phyloP scores from a whole-genome alignment of 1,140 invertebrate species.

The Drosophila setifemur region DNA sequence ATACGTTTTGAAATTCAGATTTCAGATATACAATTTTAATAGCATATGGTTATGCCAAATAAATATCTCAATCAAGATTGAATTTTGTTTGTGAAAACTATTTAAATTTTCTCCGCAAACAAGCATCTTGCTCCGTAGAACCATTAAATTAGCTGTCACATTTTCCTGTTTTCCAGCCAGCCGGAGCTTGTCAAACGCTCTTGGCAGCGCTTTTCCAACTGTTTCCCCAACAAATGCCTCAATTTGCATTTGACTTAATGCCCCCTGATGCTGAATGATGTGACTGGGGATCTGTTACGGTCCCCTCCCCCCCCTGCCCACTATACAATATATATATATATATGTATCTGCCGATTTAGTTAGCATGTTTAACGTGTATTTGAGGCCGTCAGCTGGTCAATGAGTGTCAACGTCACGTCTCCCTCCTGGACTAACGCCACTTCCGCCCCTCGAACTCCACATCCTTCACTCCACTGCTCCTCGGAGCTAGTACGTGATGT shows the following conservation, averaged over 20 bases:
- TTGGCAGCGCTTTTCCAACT: constrained; percentile 5
- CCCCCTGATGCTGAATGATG: constrained; percentile 61
- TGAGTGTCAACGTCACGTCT: constrained; percentile 75
- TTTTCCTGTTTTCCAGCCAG: neutral
- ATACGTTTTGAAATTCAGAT: no score
- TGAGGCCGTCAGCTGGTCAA: constrained; percentile 63
- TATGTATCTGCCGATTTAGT: no score
- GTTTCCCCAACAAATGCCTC: constrained; percentile 56
- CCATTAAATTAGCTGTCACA: neutral
- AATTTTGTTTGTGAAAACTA: no score
- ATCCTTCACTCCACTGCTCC: constrained; percentile 7
- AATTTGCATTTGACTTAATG: constrained; percentile 68
- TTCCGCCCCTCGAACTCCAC: neutral
- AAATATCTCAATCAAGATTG: no score
- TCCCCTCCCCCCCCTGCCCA: neutral
- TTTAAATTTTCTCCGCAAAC: neutral
- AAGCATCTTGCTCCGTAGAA: neutral
- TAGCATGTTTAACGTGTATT: constrained; percentile 52
- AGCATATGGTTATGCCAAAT: no score
- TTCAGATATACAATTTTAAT: no score
- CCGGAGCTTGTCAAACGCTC: no score
- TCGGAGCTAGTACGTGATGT: constrained; percentile 46
- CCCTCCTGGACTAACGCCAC: constrained; percentile 2
- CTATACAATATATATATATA: no score
- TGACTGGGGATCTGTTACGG: constrained; percentile 21